phyloP scores from a whole-genome alignment of 2,113 vertebrate species.

The Myodes glareolus region DNA sequence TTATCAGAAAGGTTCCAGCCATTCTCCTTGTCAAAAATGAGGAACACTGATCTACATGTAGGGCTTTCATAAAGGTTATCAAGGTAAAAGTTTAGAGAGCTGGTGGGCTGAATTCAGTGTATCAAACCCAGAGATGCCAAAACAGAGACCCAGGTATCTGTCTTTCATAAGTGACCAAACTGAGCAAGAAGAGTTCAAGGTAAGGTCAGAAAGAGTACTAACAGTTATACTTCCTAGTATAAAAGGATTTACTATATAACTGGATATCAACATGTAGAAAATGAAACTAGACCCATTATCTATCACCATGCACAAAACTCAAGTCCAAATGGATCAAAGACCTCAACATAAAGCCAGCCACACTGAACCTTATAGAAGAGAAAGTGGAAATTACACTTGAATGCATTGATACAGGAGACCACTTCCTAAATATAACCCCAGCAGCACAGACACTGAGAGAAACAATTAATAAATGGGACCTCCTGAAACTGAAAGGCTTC shows the following conservation, averaged over 20 bases:
- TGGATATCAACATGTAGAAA: too few species aligned
- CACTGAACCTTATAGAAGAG: too few species aligned
- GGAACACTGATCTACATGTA: conserved; percentile 18
- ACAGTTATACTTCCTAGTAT: conserved; percentile 25
- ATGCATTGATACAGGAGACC: too few species aligned
- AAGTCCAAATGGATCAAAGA: too few species aligned
- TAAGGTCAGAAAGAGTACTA: conserved; percentile 49
- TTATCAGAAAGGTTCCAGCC: conserved; percentile 47
- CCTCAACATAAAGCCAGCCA: too few species aligned
- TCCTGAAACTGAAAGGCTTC: too few species aligned
- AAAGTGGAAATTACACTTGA: too few species aligned
- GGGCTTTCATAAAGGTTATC: conserved; percentile 42
- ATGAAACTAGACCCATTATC: too few species aligned
- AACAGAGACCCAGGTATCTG: neutral
- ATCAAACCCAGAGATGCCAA: conserved; percentile 50
- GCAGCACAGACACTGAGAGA: too few species aligned
- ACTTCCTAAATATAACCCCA: too few species aligned
- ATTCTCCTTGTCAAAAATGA: conserved; percentile 57
- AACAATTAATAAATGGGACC: too few species aligned
- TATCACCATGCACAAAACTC: too few species aligned
- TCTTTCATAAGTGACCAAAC: conserved; percentile 23
- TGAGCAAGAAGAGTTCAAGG: conserved; percentile 28
- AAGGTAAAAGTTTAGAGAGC: conserved; percentile 63
- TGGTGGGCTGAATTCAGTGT: neutral
- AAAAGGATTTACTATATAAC: conserved; percentile 55